Evolutionary conservation across 2,888 invertebrate genomes (phyloP).

Genomic region (Silvanus unidentatus): DNA sequence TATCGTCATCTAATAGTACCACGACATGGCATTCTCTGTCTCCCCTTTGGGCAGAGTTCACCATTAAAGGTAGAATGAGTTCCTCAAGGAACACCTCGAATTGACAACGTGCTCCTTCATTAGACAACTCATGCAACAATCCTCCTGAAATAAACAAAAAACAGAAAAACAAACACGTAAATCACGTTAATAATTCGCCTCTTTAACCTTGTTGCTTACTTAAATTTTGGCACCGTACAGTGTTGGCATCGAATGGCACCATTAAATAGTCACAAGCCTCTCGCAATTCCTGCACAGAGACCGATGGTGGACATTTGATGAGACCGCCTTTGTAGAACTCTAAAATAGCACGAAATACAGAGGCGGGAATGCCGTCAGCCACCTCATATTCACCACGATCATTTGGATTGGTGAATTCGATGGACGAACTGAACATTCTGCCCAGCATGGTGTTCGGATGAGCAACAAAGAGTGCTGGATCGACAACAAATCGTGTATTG

Average conservation of each 20-base stretch:
- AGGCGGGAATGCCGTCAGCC: conserved; percentile 93
- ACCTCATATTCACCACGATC: conserved; percentile 94
- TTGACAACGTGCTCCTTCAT: conserved; percentile 97
- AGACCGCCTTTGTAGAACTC: conserved; percentile 90
- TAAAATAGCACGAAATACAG: conserved; percentile 89
- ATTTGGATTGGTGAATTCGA: conserved; percentile 89
- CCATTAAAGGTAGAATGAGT: conserved; percentile 93
- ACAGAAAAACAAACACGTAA: no score
- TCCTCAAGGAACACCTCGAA: conserved; percentile 95
- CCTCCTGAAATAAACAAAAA: conserved; percentile 59
- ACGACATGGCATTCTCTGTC: conserved; percentile 98
- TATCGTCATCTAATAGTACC: conserved; percentile 91
- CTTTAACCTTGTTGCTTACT: conserved; percentile 54
- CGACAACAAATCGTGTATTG: conserved; percentile 85
- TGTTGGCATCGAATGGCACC: conserved; percentile 94
- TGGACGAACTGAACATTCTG: conserved; percentile 93
- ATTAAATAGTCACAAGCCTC: conserved; percentile 98
- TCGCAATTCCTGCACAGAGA: conserved; percentile 91
- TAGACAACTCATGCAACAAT: conserved; percentile 93
- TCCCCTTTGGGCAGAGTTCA: conserved; percentile 85
- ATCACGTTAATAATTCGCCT: conserved; percentile 1
- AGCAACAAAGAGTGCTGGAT: conserved; percentile 85
- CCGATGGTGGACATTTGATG: conserved; percentile 91
- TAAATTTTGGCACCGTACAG: conserved; percentile 93
- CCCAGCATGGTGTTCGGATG: conserved; percentile 99